These are phyloP conservation scores for Anthophora plumipes DNA, from an alignment of 2,888 invertebrate species.

Conservation along the genomic window DNA sequence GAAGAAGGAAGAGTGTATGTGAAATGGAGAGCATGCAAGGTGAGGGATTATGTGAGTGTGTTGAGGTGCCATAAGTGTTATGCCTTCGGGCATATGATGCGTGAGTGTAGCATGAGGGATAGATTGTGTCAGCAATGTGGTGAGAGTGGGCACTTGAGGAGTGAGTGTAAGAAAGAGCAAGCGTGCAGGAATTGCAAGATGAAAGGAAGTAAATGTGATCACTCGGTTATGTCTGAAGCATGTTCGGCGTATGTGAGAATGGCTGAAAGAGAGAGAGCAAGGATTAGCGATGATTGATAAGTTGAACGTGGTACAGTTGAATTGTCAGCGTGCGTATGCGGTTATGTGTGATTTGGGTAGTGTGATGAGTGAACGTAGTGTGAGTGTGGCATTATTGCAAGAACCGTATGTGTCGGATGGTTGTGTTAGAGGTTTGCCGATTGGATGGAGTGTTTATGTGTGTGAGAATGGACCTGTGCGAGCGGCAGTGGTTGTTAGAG, in stretches of 20 bases:
- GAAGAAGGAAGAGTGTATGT: constrained; percentile 17
- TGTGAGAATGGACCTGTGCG: not conserved
- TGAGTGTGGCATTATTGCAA: constrained; percentile 15
- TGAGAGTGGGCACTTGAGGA: not conserved
- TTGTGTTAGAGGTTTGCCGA: not conserved
- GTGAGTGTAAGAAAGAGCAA: not conserved
- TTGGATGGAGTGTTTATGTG: not conserved
- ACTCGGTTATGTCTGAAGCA: constrained; percentile 9
- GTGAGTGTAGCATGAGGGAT: not conserved
- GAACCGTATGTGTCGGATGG: constrained; percentile 19
- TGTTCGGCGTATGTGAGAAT: constrained; percentile 11
- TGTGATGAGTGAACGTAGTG: not conserved
- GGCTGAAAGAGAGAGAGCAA: not conserved
- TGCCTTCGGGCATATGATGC: constrained; percentile 26
- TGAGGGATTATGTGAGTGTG: not conserved
- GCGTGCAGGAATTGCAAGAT: constrained; percentile 14
- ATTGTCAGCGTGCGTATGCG: constrained; percentile 21
- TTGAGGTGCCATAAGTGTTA: constrained; percentile 1
- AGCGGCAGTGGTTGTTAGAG: constrained; percentile 49
- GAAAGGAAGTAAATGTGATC: not conserved
- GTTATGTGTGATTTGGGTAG: constrained; percentile 19
- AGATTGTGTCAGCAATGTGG: constrained; percentile 3
- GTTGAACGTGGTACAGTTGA: not conserved
- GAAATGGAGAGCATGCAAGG: constrained; percentile 5
- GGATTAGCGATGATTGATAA: not conserved